Percentiles rank a stretch among this genome's conserved stretches.
phyloP scores from a whole-genome alignment of 2,888 invertebrate genomes.

The Dusona sp. region DNA sequence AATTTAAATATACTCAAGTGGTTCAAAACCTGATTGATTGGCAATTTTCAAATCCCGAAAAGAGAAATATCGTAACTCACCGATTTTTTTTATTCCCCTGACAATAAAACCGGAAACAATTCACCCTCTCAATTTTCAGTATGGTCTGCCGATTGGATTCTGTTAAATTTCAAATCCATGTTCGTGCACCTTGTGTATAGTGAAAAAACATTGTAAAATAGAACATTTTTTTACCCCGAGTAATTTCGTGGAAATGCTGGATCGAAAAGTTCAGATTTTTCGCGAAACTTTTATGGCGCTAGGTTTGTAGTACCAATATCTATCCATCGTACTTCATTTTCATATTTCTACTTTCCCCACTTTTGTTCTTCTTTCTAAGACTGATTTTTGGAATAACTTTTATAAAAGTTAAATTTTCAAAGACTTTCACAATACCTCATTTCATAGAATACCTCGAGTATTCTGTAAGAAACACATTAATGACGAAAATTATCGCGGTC shows the following conservation, averaged over 20 bases:
- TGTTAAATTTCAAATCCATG: background rate
- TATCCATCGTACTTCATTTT: background rate
- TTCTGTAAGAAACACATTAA: background rate
- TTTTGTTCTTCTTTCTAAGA: background rate
- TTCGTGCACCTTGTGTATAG: background rate
- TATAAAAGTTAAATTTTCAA: background rate
- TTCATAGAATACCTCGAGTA: too few relatives aligned
- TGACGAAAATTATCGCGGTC: background rate
- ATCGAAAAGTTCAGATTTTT: background rate
- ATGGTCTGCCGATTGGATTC: background rate
- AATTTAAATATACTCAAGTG: background rate
- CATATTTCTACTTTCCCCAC: background rate
- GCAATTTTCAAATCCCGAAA: background rate
- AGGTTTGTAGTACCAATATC: background rate
- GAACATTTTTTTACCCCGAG: background rate
- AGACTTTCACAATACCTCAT: too few relatives aligned
- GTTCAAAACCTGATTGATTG: background rate
- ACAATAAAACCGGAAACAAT: background rate
- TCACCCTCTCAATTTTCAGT: background rate
- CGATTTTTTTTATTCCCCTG: constrained; percentile 1
- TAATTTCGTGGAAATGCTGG: background rate
- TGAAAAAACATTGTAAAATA: background rate
- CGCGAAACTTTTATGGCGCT: background rate
- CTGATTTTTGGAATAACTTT: background rate
- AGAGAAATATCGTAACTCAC: background rate